These are phyloP conservation scores for Eriosoma lanigerum DNA, from an alignment of 1,140 invertebrate genomes.

Conservation along the genomic window DNA sequence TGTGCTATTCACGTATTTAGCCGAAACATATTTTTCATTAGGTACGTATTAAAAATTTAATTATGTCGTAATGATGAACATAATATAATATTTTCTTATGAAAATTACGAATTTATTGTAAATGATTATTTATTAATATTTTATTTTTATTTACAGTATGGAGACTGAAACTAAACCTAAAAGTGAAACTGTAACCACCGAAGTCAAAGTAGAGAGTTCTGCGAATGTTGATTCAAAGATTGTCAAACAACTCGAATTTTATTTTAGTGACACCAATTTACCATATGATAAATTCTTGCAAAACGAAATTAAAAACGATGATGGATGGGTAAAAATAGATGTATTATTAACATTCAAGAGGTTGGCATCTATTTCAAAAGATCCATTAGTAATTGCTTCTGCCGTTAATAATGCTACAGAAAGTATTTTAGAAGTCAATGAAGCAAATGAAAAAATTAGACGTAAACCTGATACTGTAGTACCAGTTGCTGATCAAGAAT, in stretches of 20 bases:
- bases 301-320: slow-evolving; percentile 78
- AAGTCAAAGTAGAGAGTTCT: neutral
- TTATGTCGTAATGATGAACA: too few relatives aligned
- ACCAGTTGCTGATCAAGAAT: slow-evolving; percentile 82
- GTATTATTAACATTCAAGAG: slow-evolving; percentile 87
- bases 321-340: slow-evolving; percentile 87
- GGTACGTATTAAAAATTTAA: too few relatives aligned
- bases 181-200: neutral
- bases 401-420: slow-evolving; percentile 72
- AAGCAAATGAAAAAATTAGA: slow-evolving; percentile 80
- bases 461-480: slow-evolving; percentile 74
- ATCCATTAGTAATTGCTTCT: slow-evolving; percentile 70
- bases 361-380: slow-evolving; percentile 71
- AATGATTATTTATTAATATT: neutral
- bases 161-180: neutral
- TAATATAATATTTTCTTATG: too few relatives aligned
- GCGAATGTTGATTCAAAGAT: neutral
- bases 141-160: neutral
- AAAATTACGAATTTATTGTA: too few relatives aligned
- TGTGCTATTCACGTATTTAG: too few relatives aligned
- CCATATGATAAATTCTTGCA: slow-evolving; percentile 86
- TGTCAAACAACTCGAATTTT: slow-evolving; percentile 63
- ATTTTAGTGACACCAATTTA: slow-evolving; percentile 86
- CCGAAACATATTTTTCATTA: too few relatives aligned
- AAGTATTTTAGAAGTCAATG: slow-evolving; percentile 58